Conservation (phyloP, 2,797 vertebrate genomes). For the Gobionotothen gibberifrons region DNA sequence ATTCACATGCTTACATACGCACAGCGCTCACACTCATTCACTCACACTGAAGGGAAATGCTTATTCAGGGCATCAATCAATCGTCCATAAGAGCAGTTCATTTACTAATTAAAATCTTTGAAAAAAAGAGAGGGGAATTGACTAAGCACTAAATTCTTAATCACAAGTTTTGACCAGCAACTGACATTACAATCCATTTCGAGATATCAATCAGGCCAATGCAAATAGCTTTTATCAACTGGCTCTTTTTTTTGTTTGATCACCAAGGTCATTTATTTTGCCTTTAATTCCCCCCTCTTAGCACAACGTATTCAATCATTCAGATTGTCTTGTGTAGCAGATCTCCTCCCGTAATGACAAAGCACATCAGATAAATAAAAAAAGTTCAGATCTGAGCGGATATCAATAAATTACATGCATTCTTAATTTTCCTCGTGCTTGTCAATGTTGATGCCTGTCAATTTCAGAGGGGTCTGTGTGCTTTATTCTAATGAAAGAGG, state of each 20-base stretch:
- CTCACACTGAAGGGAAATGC: slow-evolving; percentile 59
- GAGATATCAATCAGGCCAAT: slow-evolving; percentile 77
- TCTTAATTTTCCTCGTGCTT: slow-evolving; percentile 71
- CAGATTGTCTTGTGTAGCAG: slow-evolving; percentile 52
- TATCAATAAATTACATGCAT: slow-evolving; percentile 77
- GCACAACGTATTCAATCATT: slow-evolving; percentile 72
- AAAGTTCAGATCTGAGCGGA: slow-evolving; percentile 65
- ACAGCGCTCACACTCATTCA: slow-evolving; percentile 61
- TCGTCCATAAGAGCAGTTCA: slow-evolving; percentile 89
- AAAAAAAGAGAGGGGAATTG: slow-evolving; percentile 90
- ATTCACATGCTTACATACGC: slow-evolving; percentile 69
- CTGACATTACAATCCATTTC: slow-evolving; percentile 78
- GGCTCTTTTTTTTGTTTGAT: slow-evolving; percentile 58
- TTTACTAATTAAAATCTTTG: slow-evolving; percentile 95
- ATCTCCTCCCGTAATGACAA: slow-evolving; percentile 45
- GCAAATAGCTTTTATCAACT: slow-evolving; percentile 73
- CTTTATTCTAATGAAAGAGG: slow-evolving; percentile 83
- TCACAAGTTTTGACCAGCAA: slow-evolving; percentile 84
- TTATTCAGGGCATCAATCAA: slow-evolving; percentile 90
- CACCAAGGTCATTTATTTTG: slow-evolving; percentile 67
- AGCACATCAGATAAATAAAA: slow-evolving; percentile 39
- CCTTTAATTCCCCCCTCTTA: slow-evolving; percentile 65
- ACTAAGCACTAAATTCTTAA: slow-evolving; percentile 90
- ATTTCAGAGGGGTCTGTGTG: slow-evolving; percentile 52
- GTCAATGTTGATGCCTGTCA: slow-evolving; percentile 76